phyloP scores from a whole-genome alignment of 2,797 vertebrate species.

The Malurus leucopterus region DNA sequence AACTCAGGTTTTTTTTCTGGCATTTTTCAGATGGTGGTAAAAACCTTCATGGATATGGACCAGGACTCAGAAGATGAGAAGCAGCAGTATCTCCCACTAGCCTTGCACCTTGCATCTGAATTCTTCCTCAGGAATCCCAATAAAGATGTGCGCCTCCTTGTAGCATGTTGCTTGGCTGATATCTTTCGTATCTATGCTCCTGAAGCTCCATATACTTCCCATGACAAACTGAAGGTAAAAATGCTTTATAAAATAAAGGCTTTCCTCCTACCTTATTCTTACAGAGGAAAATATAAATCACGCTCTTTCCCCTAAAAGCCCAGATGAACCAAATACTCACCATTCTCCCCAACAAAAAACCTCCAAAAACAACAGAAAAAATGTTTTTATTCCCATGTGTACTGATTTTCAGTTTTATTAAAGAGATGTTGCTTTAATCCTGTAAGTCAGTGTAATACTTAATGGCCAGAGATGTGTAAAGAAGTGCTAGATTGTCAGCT shows the following conservation, averaged over 20 bases:
- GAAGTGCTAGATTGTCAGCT: not conserved
- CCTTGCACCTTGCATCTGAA: conserved; percentile 96
- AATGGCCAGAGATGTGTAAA: not conserved
- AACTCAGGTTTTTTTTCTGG: not conserved
- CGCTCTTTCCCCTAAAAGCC: fast-evolving
- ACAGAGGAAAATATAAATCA: not conserved
- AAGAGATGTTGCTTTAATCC: not conserved
- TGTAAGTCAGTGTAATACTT: not conserved
- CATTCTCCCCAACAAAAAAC: fast-evolving
- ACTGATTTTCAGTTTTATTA: not conserved
- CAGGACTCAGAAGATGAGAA: conserved; percentile 99
- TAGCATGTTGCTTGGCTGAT: conserved; percentile 97
- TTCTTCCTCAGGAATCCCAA: conserved; percentile 99
- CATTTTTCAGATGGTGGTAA: conserved; percentile 92
- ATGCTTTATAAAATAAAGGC: not conserved
- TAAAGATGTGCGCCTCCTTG: conserved; percentile 96
- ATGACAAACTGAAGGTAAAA: conserved; percentile 97
- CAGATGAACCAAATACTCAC: not conserved
- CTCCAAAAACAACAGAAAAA: not conserved
- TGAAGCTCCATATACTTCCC: conserved; percentile 97
- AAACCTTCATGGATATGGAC: conserved; percentile 99
- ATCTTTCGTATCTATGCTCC: conserved; percentile 99
- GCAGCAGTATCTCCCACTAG: conserved; percentile 95
- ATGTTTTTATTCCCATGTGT: fast-evolving
- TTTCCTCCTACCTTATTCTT: not conserved